Evolutionary conservation across 1,140 invertebrate genomes (phyloP).

Genomic region (Hesperophylax magnus): DNA sequence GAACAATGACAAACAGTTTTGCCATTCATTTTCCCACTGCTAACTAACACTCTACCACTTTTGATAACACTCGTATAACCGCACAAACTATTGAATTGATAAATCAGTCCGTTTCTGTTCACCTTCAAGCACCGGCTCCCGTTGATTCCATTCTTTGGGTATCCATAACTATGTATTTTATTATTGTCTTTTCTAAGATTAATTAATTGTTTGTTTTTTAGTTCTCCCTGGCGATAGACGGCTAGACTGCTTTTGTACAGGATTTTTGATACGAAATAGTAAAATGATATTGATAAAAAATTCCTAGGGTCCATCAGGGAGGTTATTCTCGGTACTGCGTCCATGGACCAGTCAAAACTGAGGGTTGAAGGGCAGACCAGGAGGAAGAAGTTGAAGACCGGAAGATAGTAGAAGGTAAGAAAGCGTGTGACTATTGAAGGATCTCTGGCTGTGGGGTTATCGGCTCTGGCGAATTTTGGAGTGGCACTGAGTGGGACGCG

Average conservation of each 20-base stretch:
- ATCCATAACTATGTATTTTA: constrained; percentile 48
- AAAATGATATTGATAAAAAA: constrained; percentile 80
- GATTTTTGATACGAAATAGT: constrained; percentile 71
- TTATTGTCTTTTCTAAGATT: constrained; percentile 51
- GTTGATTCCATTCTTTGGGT: constrained; percentile 48
- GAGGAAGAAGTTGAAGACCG: constrained; percentile 88
- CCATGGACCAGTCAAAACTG: constrained; percentile 98
- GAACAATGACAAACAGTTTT: constrained; percentile 67
- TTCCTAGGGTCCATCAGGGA: constrained; percentile 83
- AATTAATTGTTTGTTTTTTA: constrained; percentile 41
- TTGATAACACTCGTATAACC: constrained; percentile 53
- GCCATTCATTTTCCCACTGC: constrained; percentile 47
- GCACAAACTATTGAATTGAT: constrained; percentile 55
- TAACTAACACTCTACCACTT: constrained; percentile 52
- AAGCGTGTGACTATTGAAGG: constrained; percentile 79
- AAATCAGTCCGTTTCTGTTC: constrained; percentile 54
- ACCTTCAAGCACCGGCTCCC: constrained; percentile 51
- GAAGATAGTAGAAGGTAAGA: constrained; percentile 90
- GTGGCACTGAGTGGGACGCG: constrained; percentile 77
- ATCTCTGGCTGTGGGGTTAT: constrained; percentile 90
- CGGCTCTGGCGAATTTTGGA: constrained; percentile 88
- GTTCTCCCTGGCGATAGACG: constrained; percentile 47
- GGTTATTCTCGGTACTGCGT: constrained; percentile 86
- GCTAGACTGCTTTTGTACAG: constrained; percentile 61
- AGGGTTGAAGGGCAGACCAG: constrained; percentile 85